Evolutionary conservation across 2,113 vertebrate species (phyloP).

Genomic region (Ammodytes marinus): DNA sequence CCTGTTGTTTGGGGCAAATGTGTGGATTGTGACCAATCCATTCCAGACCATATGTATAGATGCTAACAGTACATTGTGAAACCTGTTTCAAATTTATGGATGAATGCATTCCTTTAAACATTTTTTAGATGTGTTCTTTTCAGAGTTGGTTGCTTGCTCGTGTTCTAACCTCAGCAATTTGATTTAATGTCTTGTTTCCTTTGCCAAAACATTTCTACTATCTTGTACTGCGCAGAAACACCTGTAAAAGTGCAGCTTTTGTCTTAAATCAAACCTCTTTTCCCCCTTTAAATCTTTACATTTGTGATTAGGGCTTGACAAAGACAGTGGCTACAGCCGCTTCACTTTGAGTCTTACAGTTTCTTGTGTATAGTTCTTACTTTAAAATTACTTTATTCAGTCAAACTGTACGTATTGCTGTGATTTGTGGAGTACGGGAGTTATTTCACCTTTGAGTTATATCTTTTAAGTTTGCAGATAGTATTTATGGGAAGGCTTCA

Average conservation of each 20-base stretch:
- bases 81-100: background rate
- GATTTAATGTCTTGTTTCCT: background rate
- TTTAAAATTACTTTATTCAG: conserved; percentile 26
- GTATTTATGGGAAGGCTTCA: conserved; percentile 23
- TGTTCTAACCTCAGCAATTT: background rate
- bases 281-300: conserved; percentile 22
- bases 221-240: too few relatives aligned
- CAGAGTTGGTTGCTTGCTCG: too few relatives aligned
- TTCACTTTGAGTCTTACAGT: background rate
- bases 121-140: background rate
- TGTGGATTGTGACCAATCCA: background rate
- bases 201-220: conserved; percentile 17
- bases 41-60: background rate
- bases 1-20: background rate
- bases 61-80: too few relatives aligned
- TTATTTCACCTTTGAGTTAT: conserved; percentile 18
- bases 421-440: conserved; percentile 29
- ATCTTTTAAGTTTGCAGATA: background rate
- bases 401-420: background rate
- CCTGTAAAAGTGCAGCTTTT: conserved; percentile 15
- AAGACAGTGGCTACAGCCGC: conserved; percentile 1
- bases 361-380: conserved; percentile 21
- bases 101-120: background rate
- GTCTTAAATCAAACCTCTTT: conserved; percentile 24
- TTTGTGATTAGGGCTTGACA: conserved; percentile 31